Conservation (phyloP, 2,797 vertebrate genomes). For the Taenioides sp. region DNA sequence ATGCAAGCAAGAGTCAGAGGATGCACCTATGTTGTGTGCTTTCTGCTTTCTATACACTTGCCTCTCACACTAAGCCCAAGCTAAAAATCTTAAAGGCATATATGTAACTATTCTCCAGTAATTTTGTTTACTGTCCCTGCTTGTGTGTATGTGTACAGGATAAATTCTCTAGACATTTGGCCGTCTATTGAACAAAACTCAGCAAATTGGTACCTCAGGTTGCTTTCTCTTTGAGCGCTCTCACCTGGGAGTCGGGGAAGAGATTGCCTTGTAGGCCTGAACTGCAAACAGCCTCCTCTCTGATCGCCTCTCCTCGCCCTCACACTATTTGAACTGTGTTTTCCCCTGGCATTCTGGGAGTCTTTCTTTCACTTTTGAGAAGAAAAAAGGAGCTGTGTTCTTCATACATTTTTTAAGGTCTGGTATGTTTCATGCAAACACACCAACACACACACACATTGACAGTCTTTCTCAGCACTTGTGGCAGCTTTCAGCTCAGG, state of each 20-base stretch:
- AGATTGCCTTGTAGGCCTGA: conserved; percentile 83
- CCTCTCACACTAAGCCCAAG: conserved; percentile 59
- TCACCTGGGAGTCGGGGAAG: conserved; percentile 81
- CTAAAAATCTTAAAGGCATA: conserved; percentile 51
- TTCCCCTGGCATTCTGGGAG: conserved; percentile 81
- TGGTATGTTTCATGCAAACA: conserved; percentile 64
- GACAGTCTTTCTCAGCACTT: conserved; percentile 42
- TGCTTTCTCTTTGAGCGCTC: conserved; percentile 80
- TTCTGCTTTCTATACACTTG: conserved; percentile 40
- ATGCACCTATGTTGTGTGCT: conserved; percentile 40
- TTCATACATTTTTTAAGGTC: conserved; percentile 88
- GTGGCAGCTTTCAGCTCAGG: conserved; percentile 70
- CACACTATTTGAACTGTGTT: conserved; percentile 82
- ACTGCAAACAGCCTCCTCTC: conserved; percentile 80
- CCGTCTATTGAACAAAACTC: conserved; percentile 85
- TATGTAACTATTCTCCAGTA: conserved; percentile 70
- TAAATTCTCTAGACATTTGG: conserved; percentile 70
- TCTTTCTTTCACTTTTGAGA: conserved; percentile 74
- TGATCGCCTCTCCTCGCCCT: conserved; percentile 82
- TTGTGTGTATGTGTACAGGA: conserved; percentile 56
- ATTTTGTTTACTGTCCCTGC: conserved; percentile 72
- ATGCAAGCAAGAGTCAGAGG: conserved; percentile 44
- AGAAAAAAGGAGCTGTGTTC: conserved; percentile 72
- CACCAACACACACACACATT: conserved; percentile 42
- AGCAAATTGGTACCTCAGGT: conserved; percentile 87